Base-by-base conservation (phyloP, 2,113 vertebrate species). In the Corythoichthys intestinalis region DNA sequence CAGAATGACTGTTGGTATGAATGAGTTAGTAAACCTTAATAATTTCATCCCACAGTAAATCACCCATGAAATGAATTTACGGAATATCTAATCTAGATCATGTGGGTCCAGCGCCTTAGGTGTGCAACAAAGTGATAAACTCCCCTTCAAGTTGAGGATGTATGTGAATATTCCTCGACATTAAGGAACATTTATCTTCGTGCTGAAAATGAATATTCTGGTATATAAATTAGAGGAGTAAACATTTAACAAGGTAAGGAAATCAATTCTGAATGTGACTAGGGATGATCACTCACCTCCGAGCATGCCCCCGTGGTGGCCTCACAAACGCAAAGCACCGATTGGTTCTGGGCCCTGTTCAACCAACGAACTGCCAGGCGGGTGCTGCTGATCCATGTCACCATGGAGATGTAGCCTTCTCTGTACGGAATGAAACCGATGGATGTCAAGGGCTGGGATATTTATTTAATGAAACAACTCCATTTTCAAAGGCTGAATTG, bases 311-410 rank as follows among this genome's bases (percentile, higher is more conserved):
- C 93, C 0, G 92, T 93, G 64, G 93, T 93, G 65, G 92, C 91
- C 80, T 94, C 92, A 9, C 93, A 94, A 65, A 93, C 86, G 34
- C 91, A 92, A 39, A 94, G 84, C 67, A 92, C 81, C 4, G 93
- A 94, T 61, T 92, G 83, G 83, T 94, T 94, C 87, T 94, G 93
- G 17, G 88, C 80, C 1, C 93, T 90, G 71, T 92, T 94, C 38
- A 94, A 79, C 93, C 93, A 94, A 13, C 91, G 89, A 46, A 93
- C 91, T 0, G 90, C 90, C 10, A 94, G 87, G 9, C 88, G 87
- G 17, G 92, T 93, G 80, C 87, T 92, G 71, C 90, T 91, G 78
- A 92, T 90, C 93, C 93, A 94, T 5, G 76, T 91, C 76, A 93
- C 92, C 91, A 94, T 90, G 63, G 91, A 92, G 81, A 94, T 91